Conservation (phyloP, 2,888 invertebrate genomes). For the Listrodromus nycthemerus region DNA sequence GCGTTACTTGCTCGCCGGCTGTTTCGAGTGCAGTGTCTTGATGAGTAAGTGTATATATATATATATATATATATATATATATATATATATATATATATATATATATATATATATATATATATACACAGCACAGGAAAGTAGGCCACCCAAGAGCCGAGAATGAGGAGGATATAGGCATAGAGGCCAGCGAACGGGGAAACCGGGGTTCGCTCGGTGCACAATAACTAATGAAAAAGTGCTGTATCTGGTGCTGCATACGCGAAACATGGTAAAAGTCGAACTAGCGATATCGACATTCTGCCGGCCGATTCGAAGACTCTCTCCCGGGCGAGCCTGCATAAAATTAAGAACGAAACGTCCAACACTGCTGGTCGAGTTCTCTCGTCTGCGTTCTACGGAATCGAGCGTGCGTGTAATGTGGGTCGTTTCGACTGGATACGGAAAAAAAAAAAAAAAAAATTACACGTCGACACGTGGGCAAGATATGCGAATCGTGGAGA, state of each 20-base stretch:
- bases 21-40: constrained; percentile 68
- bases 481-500: not conserved
- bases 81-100: constrained; percentile 1
- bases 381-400: constrained; percentile 42
- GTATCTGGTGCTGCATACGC: constrained; percentile 42
- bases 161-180: constrained; percentile 46
- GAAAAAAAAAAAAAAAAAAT: constrained; percentile 25
- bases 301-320: constrained; percentile 49
- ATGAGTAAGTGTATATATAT: constrained; percentile 44
- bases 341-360: constrained; percentile 38
- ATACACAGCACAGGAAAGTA: constrained; percentile 70
- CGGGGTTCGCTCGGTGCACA: constrained; percentile 69
- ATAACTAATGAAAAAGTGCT: constrained; percentile 62
- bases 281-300: constrained; percentile 37
- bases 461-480: not conserved
- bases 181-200: constrained; percentile 69
- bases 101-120: constrained; percentile 2
- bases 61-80: constrained; percentile 6
- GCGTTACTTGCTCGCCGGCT: constrained; percentile 18
- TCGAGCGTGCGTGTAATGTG: constrained; percentile 65
- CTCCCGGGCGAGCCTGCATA: constrained; percentile 13
- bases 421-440: constrained; percentile 57
- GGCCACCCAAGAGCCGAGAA: constrained; percentile 67
- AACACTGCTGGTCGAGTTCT: constrained; percentile 57
- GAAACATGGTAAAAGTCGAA: constrained; percentile 28